phyloP scores from a whole-genome alignment of 2,113 vertebrate genomes.

The Oceanodroma tethys region DNA sequence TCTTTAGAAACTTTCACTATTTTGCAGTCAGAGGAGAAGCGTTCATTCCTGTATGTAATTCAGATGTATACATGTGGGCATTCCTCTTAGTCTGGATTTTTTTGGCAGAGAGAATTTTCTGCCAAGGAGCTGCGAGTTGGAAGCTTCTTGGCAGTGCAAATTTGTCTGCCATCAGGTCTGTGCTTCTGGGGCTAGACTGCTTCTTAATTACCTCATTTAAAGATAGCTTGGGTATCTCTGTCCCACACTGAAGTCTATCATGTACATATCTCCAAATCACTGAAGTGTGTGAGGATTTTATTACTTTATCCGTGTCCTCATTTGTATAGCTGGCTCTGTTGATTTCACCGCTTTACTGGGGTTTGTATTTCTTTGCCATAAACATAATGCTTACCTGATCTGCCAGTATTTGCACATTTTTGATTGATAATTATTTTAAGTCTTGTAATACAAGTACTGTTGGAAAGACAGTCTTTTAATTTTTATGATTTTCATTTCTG shows the following conservation, averaged over 20 bases:
- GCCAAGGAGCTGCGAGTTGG: background rate
- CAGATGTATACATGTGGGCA: background rate
- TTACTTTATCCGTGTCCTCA: background rate
- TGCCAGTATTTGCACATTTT: background rate
- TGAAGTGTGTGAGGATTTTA: background rate
- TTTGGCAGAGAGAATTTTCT: background rate
- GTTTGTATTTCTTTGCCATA: background rate
- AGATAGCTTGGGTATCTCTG: background rate
- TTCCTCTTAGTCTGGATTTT: background rate
- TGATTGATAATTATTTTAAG: background rate
- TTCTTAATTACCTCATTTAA: background rate
- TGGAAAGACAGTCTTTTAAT: background rate
- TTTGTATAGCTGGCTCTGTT: background rate
- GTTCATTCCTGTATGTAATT: background rate
- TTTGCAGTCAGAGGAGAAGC: background rate
- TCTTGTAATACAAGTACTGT: background rate
- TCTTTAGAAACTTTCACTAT: background rate
- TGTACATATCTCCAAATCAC: background rate
- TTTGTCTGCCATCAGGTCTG: slow-evolving; percentile 12
- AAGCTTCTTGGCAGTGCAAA: background rate
- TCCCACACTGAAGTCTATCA: background rate
- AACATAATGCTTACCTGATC: background rate
- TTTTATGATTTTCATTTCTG: background rate
- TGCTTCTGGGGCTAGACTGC: slow-evolving; percentile 15
- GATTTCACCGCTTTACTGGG: background rate